Base-by-base conservation (phyloP, 2,888 invertebrate genomes). In the Nipponacmea schrenckii region DNA sequence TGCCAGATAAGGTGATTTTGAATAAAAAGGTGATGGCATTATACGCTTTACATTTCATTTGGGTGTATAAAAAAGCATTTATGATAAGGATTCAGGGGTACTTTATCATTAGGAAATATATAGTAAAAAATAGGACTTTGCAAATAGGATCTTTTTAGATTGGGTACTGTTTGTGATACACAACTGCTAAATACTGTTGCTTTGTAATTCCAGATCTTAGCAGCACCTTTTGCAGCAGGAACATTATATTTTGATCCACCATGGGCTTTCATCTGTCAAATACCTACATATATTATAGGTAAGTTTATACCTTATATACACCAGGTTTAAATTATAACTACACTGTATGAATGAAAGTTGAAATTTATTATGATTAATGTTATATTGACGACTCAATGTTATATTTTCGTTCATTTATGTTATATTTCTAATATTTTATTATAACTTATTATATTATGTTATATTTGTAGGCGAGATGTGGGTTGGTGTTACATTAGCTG, bases 211-310 rank as follows among this genome's bases (percentile, higher is more conserved):
- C 85, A 89, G 86, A 66, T 88, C 17, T 68, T 85, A 46, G 88
- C 89, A 14, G 84, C 89, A n/a, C 89, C 89, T 15, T 89, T 89
- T 83, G 88, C 87, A 15, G 88, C 87, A 17, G 87, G 87, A 12
- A 89, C 88, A n/a, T 77, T 89, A 44, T 86, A 83, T 69, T 80
- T 89, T 31, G 72, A 81, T 64, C 84, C 88, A 44, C 89, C 89
- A 12, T 83, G 77, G 65, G 86, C 86, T 4, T 89, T 87, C 77
- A 77, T 88, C 64, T 84, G 83, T 73, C 85, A 89, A 70, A 86
- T 89, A 64, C 89, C 89, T 12, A 82, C 85, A 26, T 88, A 89
- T 74, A 81, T 89, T 31, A 87, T 89, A 73, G 89, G 88, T 88
- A 80, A 83, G 81, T 75, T 24, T 39, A 39, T 8, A 39, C 7